Conservation (phyloP, 2,797 vertebrate genomes). For the Bucorvus abyssinicus region DNA sequence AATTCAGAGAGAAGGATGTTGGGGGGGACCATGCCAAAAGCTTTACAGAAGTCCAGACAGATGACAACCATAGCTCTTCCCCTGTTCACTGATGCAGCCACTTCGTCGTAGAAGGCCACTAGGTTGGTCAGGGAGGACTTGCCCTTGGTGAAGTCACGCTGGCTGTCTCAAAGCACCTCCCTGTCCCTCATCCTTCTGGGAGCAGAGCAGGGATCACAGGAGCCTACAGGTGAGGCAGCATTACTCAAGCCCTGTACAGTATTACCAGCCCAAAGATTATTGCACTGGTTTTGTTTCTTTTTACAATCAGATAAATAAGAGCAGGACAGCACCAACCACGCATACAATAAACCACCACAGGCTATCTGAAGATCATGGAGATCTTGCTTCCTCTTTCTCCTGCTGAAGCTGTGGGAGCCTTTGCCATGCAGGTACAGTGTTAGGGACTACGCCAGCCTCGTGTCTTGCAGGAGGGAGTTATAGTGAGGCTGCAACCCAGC, state of each 20-base stretch:
- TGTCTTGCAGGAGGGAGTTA: not conserved
- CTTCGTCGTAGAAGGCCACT: too few species aligned
- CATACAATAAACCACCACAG: not conserved
- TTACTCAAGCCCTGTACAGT: not conserved
- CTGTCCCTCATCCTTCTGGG: not conserved
- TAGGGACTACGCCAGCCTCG: not conserved
- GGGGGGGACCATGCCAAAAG: too few species aligned
- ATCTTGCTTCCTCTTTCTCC: not conserved
- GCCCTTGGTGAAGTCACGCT: too few species aligned
- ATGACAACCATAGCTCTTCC: too few species aligned
- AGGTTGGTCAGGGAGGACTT: too few species aligned
- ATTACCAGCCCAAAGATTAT: not conserved
- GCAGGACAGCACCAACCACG: not conserved
- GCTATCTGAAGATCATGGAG: not conserved
- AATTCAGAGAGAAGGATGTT: too few species aligned
- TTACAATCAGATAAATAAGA: not conserved
- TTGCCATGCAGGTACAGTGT: fast-evolving
- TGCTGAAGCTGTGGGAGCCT: not conserved
- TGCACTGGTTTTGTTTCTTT: not conserved
- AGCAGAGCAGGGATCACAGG: not conserved
- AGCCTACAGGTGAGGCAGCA: not conserved
- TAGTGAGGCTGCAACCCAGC: not conserved
- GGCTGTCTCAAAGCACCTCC: too few species aligned
- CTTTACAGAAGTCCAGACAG: too few species aligned
- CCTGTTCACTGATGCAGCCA: too few species aligned